A percentile compares a stretch with the other conserved stretches of the same genome.
Conservation (phyloP, 1,140 invertebrate species). For the Drosophila kepulauana region DNA sequence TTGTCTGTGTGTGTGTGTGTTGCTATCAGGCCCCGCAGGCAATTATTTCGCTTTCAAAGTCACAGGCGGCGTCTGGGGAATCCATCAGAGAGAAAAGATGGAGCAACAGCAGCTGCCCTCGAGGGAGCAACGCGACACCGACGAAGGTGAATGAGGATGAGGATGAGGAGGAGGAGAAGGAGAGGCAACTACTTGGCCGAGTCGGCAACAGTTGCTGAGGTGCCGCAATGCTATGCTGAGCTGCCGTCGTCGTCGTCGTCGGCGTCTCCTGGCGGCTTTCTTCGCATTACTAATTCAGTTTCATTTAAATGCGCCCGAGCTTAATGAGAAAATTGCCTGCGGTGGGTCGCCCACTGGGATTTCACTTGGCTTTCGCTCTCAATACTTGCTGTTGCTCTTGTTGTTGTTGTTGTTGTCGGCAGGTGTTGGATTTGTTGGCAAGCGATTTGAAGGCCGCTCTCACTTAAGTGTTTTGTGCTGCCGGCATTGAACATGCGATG, state of each 20-base stretch:
- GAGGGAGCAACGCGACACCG: not conserved
- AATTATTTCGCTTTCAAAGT: slow-evolving; percentile 71
- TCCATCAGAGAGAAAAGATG: slow-evolving; percentile 50
- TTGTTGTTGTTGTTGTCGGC: slow-evolving; percentile 2
- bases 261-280: slow-evolving; percentile 49
- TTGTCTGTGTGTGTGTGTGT: no score
- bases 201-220: slow-evolving; percentile 44
- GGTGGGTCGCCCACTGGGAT: slow-evolving; percentile 54
- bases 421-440: slow-evolving; percentile 46
- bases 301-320: slow-evolving; percentile 79
- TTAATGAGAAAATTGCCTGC: slow-evolving; percentile 83
- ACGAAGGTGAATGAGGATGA: no score
- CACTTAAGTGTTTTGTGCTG: slow-evolving; percentile 39
- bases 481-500: slow-evolving; percentile 37
- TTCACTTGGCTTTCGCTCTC: slow-evolving; percentile 18
- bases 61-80: slow-evolving; percentile 47
- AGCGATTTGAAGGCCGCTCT: slow-evolving; percentile 20
- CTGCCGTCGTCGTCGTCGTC: not conserved
- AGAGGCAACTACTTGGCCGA: slow-evolving; percentile 19
- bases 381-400: not conserved
- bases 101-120: slow-evolving; percentile 23
- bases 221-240: slow-evolving; percentile 1
- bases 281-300: slow-evolving; percentile 81
- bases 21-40: slow-evolving; percentile 63
- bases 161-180: no score